Evolutionary conservation across 1,140 invertebrate genomes (phyloP), one percentile per base, ranked within the genome.

Genomic region (Kradibia gibbosae): DNA sequence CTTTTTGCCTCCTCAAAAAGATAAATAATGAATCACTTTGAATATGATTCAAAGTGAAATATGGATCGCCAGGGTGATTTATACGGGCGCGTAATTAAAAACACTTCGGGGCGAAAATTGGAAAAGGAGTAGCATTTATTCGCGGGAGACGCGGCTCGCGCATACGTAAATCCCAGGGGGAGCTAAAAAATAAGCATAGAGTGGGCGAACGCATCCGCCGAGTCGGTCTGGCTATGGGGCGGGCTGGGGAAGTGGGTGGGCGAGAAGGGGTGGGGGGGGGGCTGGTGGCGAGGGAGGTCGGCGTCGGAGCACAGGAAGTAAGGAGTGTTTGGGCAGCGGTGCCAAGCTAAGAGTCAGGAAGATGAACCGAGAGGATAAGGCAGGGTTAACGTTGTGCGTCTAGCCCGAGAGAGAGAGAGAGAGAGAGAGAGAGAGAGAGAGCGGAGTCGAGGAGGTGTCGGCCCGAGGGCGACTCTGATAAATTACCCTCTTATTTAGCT

Each of bases 281-380:
- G n/a, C n/a, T n/a, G n/a, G n/a, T n/a, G n/a, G n/a, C n/a, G n/a
- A n/a, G n/a, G n/a, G n/a, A n/a, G n/a, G n/a, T n/a, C n/a, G n/a
- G n/a, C n/a, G n/a, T n/a, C n/a, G 42, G 48, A 15, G 25, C 42
- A 8, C 39, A 72, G 70, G 8, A 72, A 50, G 70, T 48, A 50
- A 50, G 39, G 70, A 45, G 70, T 45, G 70, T 50, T 72, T 72
- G 70, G n/a, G 39, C 39, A 53, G 7, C n/a, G 8, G 1, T 65
- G 60, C 22, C 45, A 74, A 45, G 45, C 48, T 45, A 78, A 67
- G 45, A 85, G 60, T 67, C 36, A 71, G 60, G 73, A 71, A 81
- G 80, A 76, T 81, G 74, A 81, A 81, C 83, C 85, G 84, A 83
- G 84, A 83, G 84, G 78, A 82, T 77, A 85, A 85, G 82, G 83